A percentile compares a stretch with the other conserved stretches of the same genome.
These are phyloP conservation scores for Mormyrus hasselquistii DNA, from an alignment of 2,797 vertebrate genomes.

Conservation along the genomic window DNA sequence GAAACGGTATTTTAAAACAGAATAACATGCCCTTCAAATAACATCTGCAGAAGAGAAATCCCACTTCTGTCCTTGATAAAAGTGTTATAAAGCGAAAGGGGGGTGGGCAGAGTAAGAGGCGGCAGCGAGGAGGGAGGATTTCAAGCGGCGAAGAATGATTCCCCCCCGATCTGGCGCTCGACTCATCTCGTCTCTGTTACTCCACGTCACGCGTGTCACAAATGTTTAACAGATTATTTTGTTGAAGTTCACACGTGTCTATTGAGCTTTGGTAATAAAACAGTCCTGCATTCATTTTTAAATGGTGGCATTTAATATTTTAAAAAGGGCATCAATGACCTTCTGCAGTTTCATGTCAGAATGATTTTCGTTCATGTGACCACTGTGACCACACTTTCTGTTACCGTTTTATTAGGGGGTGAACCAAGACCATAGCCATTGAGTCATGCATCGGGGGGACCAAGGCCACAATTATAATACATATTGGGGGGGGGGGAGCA, in stretches of 20 bases:
- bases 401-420: neutral
- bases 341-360: neutral
- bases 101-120: constrained; percentile 36
- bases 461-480: neutral
- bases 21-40: constrained; percentile 59
- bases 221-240: constrained; percentile 44
- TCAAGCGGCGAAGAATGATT: constrained; percentile 31
- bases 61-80: constrained; percentile 38
- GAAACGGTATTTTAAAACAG: constrained; percentile 50
- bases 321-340: neutral
- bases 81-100: constrained; percentile 39
- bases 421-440: neutral
- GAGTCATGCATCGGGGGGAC: neutral
- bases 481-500: neutral
- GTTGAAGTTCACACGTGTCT: neutral
- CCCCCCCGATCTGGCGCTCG: constrained; percentile 34
- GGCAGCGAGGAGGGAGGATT: constrained; percentile 4
- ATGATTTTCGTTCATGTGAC: neutral
- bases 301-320: neutral
- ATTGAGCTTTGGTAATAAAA: neutral
- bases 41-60: constrained; percentile 53
- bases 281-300: neutral
- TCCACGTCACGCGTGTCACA: constrained; percentile 38
- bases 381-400: neutral
- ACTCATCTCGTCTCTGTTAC: constrained; percentile 20